phyloP scores from a whole-genome alignment of 2,797 vertebrate genomes.

The Poeciliopsis infans region DNA sequence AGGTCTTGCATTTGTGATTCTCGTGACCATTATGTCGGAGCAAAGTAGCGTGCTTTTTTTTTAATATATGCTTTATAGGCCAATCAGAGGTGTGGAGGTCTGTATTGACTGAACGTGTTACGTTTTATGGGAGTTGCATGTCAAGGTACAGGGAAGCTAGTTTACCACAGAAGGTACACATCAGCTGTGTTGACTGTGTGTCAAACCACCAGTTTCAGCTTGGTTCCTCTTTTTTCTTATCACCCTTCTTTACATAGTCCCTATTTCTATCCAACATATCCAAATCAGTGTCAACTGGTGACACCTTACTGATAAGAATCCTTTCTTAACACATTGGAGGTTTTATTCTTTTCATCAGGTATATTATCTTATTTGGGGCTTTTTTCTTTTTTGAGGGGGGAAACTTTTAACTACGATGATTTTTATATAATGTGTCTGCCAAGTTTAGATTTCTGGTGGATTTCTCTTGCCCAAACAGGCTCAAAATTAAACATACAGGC shows the following conservation, averaged over 20 bases:
- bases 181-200: conserved; percentile 5
- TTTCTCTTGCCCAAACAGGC: neutral
- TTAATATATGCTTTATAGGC: neutral
- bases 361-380: neutral
- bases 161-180: neutral
- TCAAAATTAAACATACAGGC: neutral
- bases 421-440: neutral
- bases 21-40: neutral
- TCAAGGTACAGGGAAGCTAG: conserved; percentile 6
- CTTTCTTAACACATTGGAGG: neutral
- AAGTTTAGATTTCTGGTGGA: neutral
- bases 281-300: neutral
- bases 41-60: neutral
- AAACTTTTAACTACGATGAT: neutral
- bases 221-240: conserved; percentile 8
- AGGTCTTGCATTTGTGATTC: conserved; percentile 16
- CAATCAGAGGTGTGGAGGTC: neutral
- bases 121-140: neutral
- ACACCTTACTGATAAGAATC: neutral
- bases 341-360: neutral
- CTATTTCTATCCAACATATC: neutral
- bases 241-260: neutral
- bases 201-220: neutral
- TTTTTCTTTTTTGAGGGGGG: neutral
- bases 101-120: neutral